Evolutionary conservation across 2,797 vertebrate species (phyloP).

Genomic region (Sebastes jordani): DNA sequence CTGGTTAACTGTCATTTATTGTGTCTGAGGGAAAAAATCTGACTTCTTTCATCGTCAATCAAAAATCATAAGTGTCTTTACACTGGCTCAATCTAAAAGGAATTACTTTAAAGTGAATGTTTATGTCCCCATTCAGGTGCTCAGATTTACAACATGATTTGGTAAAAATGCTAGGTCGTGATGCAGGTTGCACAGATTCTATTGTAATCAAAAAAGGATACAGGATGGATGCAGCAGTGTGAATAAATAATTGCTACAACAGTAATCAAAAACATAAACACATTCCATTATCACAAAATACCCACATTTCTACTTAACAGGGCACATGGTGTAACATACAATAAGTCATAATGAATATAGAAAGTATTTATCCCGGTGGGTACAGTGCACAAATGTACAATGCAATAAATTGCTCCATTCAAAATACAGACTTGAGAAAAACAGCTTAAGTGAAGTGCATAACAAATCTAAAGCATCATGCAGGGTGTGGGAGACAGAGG

Average conservation of each 20-base stretch:
- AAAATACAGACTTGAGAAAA: conserved; percentile 19
- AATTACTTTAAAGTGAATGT: neutral
- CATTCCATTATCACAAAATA: neutral
- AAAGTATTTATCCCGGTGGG: neutral
- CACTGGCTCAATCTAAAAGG: neutral
- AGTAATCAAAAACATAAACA: neutral
- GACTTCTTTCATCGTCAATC: neutral
- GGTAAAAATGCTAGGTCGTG: neutral
- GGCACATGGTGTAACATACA: neutral
- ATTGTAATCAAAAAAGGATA: neutral
- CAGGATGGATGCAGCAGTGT: too few relatives aligned
- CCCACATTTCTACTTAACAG: neutral
- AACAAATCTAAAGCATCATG: conserved; percentile 60
- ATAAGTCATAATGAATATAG: neutral
- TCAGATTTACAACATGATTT: neutral
- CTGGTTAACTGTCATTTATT: neutral
- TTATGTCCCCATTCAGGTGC: neutral
- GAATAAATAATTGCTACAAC: too few relatives aligned
- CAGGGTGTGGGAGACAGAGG: conserved; percentile 55
- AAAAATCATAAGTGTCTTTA: neutral
- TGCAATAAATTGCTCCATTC: neutral
- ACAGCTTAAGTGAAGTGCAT: conserved; percentile 46
- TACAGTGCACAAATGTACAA: conserved; percentile 1
- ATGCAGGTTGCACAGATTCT: neutral
- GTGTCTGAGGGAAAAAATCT: neutral